Conservation (phyloP, 2,113 vertebrate species). For the Psittacara wagleri region DNA sequence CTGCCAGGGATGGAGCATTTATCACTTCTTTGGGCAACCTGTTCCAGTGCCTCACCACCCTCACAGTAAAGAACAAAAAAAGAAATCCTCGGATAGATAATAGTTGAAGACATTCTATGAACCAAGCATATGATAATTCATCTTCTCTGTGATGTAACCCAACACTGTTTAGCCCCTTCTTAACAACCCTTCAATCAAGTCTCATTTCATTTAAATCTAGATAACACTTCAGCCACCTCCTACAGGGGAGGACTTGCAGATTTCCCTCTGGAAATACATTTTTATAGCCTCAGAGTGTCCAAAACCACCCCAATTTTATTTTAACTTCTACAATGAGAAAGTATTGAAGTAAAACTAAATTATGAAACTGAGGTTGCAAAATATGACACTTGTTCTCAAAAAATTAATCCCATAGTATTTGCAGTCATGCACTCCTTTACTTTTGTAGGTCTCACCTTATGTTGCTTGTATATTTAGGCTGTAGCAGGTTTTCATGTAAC, state of each 20-base stretch:
- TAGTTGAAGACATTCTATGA: not conserved
- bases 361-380: constrained; percentile 39
- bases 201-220: constrained; percentile 34
- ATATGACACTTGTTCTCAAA: constrained; percentile 24
- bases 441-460: constrained; percentile 29
- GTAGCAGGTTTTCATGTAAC: constrained; percentile 26
- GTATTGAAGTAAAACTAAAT: constrained; percentile 12
- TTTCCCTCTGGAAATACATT: constrained; percentile 41
- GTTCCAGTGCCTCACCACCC: not conserved
- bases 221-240: constrained; percentile 57
- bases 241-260: constrained; percentile 44
- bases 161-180: constrained; percentile 29
- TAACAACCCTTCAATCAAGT: constrained; percentile 63
- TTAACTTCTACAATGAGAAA: constrained; percentile 20
- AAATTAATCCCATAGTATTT: constrained; percentile 1
- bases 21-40: not conserved
- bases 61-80: not conserved
- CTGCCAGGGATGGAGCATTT: not conserved
- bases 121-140: not conserved
- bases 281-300: constrained; percentile 14
- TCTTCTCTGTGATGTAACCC: constrained; percentile 31
- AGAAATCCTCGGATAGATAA: accelerated
- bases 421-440: not conserved
- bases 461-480: constrained; percentile 33
- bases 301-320: not conserved